Evolutionary conservation across 2,888 invertebrate genomes (phyloP).

Genomic region (Gymnosoma rotundatum): DNA sequence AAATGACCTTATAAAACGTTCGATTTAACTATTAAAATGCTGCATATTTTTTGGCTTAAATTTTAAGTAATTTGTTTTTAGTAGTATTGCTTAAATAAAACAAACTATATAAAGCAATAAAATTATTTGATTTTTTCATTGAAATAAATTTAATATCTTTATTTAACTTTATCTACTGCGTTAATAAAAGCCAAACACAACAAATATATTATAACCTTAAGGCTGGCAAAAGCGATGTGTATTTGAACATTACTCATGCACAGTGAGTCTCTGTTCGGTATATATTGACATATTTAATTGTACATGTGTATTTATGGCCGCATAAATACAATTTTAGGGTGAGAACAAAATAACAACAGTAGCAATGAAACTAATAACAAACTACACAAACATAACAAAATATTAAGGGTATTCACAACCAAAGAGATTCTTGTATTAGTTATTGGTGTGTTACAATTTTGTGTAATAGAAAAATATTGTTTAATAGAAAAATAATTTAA

Average conservation of each 20-base stretch:
- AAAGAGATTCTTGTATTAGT: background rate
- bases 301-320: constrained; percentile 17
- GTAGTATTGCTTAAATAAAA: too few species aligned
- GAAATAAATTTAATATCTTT: too few species aligned
- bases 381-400: background rate
- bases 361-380: constrained; percentile 8
- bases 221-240: constrained; percentile 21
- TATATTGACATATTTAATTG: constrained; percentile 16
- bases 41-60: too few species aligned
- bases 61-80: too few species aligned
- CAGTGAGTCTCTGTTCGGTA: background rate
- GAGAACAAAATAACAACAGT: background rate
- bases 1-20: too few species aligned
- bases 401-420: background rate
- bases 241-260: constrained; percentile 11
- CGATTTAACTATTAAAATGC: too few species aligned
- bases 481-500: too few species aligned
- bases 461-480: too few species aligned
- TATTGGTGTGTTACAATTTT: too few species aligned
- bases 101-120: too few species aligned
- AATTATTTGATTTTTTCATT: too few species aligned
- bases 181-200: background rate
- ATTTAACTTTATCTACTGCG: too few species aligned
- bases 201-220: background rate
- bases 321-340: constrained; percentile 20